These are phyloP conservation scores for Microchirus variegatus DNA, from an alignment of 2,797 vertebrate genomes.

Conservation along the genomic window DNA sequence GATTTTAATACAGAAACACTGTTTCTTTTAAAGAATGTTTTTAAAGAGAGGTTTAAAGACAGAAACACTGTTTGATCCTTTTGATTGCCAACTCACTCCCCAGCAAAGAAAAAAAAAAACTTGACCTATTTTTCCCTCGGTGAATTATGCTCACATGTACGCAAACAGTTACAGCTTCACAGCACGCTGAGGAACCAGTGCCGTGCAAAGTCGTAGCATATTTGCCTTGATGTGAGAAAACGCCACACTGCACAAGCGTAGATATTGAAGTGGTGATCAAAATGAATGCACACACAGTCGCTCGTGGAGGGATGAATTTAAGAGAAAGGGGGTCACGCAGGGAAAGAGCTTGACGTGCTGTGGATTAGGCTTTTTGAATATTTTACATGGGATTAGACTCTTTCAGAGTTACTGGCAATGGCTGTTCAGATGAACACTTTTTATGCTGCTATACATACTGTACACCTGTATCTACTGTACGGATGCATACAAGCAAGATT, in stretches of 20 bases:
- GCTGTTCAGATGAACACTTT: too few species aligned
- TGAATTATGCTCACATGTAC: slow-evolving; percentile 24
- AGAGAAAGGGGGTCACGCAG: slow-evolving; percentile 11
- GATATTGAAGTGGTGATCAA: background rate
- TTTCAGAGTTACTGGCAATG: slow-evolving; percentile 15
- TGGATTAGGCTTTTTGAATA: slow-evolving; percentile 40
- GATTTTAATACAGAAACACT: too few species aligned
- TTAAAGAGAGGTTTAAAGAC: too few species aligned
- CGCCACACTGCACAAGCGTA: background rate
- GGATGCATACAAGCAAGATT: too few species aligned
- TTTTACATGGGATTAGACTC: slow-evolving; percentile 46
- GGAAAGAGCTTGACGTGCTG: slow-evolving; percentile 9
- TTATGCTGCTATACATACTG: too few species aligned
- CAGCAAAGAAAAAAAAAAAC: background rate
- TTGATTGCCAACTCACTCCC: background rate
- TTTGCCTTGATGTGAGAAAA: background rate
- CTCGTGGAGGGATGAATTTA: background rate
- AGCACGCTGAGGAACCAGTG: slow-evolving; percentile 1
- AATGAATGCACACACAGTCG: slow-evolving; percentile 2
- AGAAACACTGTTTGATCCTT: too few species aligned
- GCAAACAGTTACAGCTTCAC: background rate
- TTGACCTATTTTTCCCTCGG: slow-evolving; percentile 26
- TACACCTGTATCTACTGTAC: background rate
- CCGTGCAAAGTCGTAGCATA: background rate
- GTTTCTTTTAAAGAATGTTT: too few species aligned